Evolutionary conservation across 2,888 invertebrate species (phyloP), one percentile per base, ranked within the genome.

Genomic region (Epinotia nisella): DNA sequence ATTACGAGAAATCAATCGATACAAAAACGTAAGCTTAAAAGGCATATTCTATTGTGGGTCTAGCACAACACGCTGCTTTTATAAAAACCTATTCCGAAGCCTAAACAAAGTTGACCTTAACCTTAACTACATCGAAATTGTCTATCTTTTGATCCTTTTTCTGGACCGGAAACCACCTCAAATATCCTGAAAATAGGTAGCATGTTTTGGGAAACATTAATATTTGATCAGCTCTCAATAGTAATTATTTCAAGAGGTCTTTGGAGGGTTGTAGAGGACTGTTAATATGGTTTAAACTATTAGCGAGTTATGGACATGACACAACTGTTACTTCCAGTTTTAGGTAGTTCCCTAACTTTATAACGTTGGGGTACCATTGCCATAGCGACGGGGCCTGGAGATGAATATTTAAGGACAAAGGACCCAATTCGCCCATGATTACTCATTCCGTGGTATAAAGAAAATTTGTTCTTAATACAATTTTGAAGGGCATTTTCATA

Each of bases 141-240:
- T 3, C 1, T 51, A n/a, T 29, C 35, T 19, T 13, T 24, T 39
- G 55, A 29, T 55, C 3, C 29, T 4, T 19, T 15, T 21, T 5
- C 10, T 21, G 45, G 15, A 4, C 19, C 65, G 2, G n/a, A 10
- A 41, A 66, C 9, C 15, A 17, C 41, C 29, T 41, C 19, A 65
- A 24, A 29, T 29, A 29, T 1, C 53, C 39, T 53, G 7, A 11
- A 51, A 64, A 51, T 66, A n/a, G n/a, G n/a, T n/a, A 21, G 21
- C 65, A 66, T 55, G 55, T 39, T 55, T 15, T 21, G 21, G 35
- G 35, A 9, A 10, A 21, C 65, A 55, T 55, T 3, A 55, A 55
- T 66, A 55, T 41, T 35, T 56, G 29, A 66, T 41, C 15, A n/a
- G 10, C 10, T 64, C 29, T 13, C 21, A n/a, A 56, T 24, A 53